phyloP scores from a whole-genome alignment of 2,888 invertebrate species.

The Sinodicranocentrus sp. region DNA sequence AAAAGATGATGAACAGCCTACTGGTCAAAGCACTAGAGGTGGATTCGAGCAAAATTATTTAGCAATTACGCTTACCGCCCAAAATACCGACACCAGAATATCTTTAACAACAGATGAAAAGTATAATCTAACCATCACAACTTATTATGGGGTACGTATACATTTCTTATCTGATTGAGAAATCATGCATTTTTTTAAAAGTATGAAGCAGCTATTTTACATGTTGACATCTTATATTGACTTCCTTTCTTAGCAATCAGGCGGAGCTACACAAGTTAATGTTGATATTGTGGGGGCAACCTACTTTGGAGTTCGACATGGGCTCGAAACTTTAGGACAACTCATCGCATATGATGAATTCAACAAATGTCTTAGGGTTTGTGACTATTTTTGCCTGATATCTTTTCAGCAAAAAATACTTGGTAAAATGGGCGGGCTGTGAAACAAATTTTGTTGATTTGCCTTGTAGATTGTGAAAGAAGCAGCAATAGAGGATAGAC shows the following conservation, averaged over 20 bases:
- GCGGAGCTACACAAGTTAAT: constrained; percentile 49
- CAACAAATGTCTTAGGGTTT: constrained; percentile 80
- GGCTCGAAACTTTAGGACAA: constrained; percentile 74
- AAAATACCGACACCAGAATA: constrained; percentile 71
- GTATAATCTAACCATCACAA: constrained; percentile 72
- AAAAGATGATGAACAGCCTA: constrained; percentile 73
- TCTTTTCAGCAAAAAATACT: too few species aligned
- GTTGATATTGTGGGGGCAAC: constrained; percentile 71
- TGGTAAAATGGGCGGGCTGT: not conserved
- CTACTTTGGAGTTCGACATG: constrained; percentile 76
- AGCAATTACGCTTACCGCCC: constrained; percentile 71
- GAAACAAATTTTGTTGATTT: not conserved
- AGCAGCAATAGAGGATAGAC: constrained; percentile 83
- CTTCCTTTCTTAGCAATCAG: constrained; percentile 17
- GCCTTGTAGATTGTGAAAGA: constrained; percentile 80
- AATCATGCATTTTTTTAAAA: too few species aligned
- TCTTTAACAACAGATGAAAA: constrained; percentile 74
- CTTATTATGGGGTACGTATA: constrained; percentile 66
- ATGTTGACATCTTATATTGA: not conserved
- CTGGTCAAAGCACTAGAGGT: constrained; percentile 68
- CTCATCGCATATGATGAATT: constrained; percentile 80
- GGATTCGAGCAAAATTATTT: constrained; percentile 73
- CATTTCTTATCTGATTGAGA: too few species aligned
- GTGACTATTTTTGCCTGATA: not conserved
- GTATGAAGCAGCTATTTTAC: not conserved